Evolutionary conservation across 1,140 invertebrate species (phyloP), one percentile per base, ranked within the genome.

Genomic region (Zaprionus kolodkinae): DNA sequence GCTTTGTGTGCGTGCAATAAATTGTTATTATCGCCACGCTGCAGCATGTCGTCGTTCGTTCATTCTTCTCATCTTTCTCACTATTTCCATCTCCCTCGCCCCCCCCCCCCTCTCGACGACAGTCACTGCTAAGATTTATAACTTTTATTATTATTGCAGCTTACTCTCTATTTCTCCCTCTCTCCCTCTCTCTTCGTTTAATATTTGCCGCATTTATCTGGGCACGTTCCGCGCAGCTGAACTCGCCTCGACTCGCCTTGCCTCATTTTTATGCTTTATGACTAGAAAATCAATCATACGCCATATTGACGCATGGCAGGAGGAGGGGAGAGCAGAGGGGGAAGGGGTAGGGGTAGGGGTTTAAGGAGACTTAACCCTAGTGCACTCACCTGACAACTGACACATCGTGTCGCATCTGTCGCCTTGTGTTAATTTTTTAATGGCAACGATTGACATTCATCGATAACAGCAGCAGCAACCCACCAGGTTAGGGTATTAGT

Each of bases 131-230:
- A 82, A 91, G 88, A 91, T 91, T 91, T 91, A 91, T 91, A 91
- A 91, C 88, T 82, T 89, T 91, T 91, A 91, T 91, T 91, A 91
- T 91, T 91, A 91, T 91, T 84, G 81, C 81, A 89, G 85, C 81
- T 88, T 85, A 89, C 88, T 88, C 78, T 70, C 70, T 21, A 1
- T 21, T 2, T 21, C 21, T 21, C 21, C 2, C 21, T 2, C 21
- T 21, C 21, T 21, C 21, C 2, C 21, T 21, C 21, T 21, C 21
- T 21, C 21, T 21, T 21, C 74, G 85, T 79, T 87, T 80, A 80
- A 80, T 80, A 80, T 74, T 78, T 71, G 78, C 57, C 59, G 76
- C 76, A 80, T 74, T 88, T 88, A 88, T 87, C 80, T 88, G 84
- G 84, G 56, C 63, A 64, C 70, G 78, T 74, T 75, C 61, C 67